phyloP scores from a whole-genome alignment of 2,888 invertebrate genomes.

The Tachina grossa region DNA sequence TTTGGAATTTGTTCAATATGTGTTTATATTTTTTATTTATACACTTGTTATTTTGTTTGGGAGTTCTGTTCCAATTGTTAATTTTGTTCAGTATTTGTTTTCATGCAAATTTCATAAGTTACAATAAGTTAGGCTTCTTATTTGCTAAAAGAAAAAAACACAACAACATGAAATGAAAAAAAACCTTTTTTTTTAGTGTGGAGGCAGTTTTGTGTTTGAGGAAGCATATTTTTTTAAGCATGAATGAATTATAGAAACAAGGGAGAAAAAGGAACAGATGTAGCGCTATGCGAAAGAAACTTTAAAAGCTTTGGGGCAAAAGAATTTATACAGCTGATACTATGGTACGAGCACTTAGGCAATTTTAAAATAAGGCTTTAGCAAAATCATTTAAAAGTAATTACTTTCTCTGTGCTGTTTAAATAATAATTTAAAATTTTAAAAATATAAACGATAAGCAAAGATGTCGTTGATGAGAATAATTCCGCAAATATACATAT shows the following conservation, averaged over 20 bases:
- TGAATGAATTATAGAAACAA: background rate
- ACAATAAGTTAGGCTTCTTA: background rate
- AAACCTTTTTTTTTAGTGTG: background rate
- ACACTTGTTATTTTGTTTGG: background rate
- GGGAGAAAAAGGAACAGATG: background rate
- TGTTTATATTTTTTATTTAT: background rate
- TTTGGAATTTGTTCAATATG: background rate
- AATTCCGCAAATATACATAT: no score
- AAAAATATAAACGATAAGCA: no score
- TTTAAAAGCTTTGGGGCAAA: no score
- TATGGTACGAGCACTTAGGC: no score
- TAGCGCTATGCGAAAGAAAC: background rate
- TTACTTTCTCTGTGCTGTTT: no score
- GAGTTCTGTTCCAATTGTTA: constrained; percentile 32
- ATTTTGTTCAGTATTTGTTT: background rate
- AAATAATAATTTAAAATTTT: no score
- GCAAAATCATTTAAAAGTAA: no score
- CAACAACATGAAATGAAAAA: background rate
- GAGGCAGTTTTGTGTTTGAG: background rate
- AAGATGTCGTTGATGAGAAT: no score
- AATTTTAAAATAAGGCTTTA: no score
- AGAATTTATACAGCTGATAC: no score
- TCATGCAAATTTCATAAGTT: background rate
- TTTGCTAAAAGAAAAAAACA: background rate
- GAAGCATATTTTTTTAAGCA: background rate